Percentiles rank a stretch among this genome's conserved stretches.
These are phyloP conservation scores for Zaprionus africanus DNA, from an alignment of 1,140 invertebrate genomes.

Conservation along the genomic window DNA sequence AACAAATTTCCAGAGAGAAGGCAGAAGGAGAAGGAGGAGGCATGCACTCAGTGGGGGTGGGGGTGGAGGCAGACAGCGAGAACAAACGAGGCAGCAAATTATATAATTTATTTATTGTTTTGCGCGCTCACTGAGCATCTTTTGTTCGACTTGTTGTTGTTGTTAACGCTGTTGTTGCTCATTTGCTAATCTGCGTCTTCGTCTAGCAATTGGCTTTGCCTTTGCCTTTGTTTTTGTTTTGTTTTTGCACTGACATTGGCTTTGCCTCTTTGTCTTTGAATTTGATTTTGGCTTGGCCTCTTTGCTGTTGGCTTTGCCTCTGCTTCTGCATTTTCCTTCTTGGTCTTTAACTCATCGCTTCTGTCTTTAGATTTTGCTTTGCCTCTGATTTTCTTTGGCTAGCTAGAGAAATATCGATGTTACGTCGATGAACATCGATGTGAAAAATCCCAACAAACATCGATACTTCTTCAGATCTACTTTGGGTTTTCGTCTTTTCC, in stretches of 20 bases:
- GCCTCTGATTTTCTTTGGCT: no score
- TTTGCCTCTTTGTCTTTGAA: constrained; percentile 25
- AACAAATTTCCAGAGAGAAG: constrained; percentile 25
- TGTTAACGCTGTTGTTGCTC: constrained; percentile 36
- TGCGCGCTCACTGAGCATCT: constrained; percentile 20
- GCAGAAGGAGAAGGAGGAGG: not conserved
- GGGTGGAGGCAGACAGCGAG: constrained; percentile 18
- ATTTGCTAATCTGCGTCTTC: constrained; percentile 57
- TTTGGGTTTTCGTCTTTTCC: no score
- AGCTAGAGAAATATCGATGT: no score
- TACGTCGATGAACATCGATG: no score
- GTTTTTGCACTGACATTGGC: constrained; percentile 39
- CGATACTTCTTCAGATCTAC: no score
- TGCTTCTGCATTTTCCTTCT: no score
- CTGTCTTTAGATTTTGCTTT: no score
- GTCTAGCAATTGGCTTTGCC: constrained; percentile 64
- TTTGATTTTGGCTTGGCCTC: constrained; percentile 16
- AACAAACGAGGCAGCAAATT: constrained; percentile 61
- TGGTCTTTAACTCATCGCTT: no score
- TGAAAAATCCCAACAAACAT: no score
- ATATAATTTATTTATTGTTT: constrained; percentile 79
- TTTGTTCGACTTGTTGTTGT: constrained; percentile 20
- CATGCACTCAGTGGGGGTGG: not conserved
- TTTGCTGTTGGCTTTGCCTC: no score
- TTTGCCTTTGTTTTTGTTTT: constrained; percentile 37